These are phyloP conservation scores for Albula goreensis DNA, from an alignment of 2,113 vertebrate species.

Conservation along the genomic window DNA sequence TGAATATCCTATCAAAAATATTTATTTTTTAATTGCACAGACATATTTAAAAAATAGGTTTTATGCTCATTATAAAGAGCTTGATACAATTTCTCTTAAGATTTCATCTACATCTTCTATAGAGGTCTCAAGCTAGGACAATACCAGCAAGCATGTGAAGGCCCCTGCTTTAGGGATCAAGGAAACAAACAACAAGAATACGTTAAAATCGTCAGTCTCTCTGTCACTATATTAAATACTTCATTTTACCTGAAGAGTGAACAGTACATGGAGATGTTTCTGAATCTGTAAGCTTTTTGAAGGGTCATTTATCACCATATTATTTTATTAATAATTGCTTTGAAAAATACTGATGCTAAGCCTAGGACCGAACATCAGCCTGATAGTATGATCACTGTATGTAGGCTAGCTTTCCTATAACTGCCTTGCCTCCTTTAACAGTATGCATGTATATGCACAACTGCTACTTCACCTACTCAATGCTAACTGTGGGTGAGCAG, in stretches of 20 bases:
- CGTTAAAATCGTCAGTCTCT: neutral
- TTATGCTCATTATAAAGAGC: slow-evolving; percentile 45
- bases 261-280: neutral
- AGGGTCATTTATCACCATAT: slow-evolving; percentile 26
- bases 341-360: slow-evolving; percentile 15
- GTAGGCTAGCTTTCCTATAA: slow-evolving; percentile 3
- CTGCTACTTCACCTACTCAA: neutral
- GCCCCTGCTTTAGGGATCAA: slow-evolving; percentile 3
- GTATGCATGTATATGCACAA: neutral
- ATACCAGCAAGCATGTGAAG: slow-evolving; percentile 13
- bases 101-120: slow-evolving; percentile 37
- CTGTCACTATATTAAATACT: neutral
- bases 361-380: slow-evolving; percentile 12
- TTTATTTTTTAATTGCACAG: slow-evolving; percentile 48
- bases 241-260: slow-evolving; percentile 24
- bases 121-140: slow-evolving; percentile 37
- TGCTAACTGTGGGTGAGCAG: neutral
- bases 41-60: slow-evolving; percentile 66
- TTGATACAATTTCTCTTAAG: slow-evolving; percentile 43
- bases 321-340: neutral
- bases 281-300: slow-evolving; percentile 25
- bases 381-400: neutral
- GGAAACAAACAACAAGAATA: neutral
- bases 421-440: neutral
- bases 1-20: slow-evolving; percentile 70